Evolutionary conservation across 92 coral and sea anemone species (phyloP), one percentile per base, ranked within the genome.

Genomic region (Porites rus): DNA sequence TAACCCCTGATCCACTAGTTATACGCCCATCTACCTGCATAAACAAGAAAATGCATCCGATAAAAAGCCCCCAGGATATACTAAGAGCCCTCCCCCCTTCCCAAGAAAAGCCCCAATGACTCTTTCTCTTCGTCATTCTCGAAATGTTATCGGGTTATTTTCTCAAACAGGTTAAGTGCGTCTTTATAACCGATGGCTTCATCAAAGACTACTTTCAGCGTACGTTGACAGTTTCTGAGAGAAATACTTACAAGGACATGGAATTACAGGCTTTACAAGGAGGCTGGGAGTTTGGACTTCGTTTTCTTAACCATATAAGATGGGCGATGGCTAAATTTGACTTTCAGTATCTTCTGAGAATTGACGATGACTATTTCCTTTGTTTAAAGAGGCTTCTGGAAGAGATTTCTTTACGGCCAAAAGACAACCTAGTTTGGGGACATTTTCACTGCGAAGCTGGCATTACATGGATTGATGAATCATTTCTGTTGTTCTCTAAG

Each of bases 181-280:
- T 88, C 53, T 88, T 88, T 19, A 54, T 84, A 64, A 89, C 92
- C 14, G 92, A 89, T 69, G 92, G 92, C 11, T 28, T 85, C 38
- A 77, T 73, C 0, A 24, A 20, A 28, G 81, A 66, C 14, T 53
- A 16, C 6, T 19, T 69, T 28, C 67, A 69, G 20, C 72, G 75
- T 19, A 0, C 59, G 9, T 62, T 52, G 5, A 21, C 69, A 20
- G 6, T 74, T 13, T 50, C 78, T 19, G 92, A 89, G 65, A 51
- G 69, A 25, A n/a, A 22, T 2, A 68, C 28, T 19, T 28, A 89
- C 80, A 61, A 64, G 8, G 92, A 89, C 64, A 56, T 89, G 80
- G 74, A 76, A 19, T 65, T 84, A 9, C 92, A 85, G 38, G 89
- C 92, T 10, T 51, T 85, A n/a, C 79, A n/a, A 16, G 80, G 80